Conservation (phyloP, 2,888 invertebrate genomes). For the Tineola bisselliella region DNA sequence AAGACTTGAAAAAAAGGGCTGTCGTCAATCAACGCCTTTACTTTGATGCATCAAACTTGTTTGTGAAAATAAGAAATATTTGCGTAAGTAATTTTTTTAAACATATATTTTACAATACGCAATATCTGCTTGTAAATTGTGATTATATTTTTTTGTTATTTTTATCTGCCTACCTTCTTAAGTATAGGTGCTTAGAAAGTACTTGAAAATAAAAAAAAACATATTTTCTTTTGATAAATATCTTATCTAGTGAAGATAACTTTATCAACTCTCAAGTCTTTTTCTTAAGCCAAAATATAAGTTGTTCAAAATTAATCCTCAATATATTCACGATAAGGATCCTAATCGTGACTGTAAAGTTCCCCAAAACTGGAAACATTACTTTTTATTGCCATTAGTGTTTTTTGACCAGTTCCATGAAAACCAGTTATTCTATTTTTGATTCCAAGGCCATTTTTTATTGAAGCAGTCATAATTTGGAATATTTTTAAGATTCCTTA, state of each 20-base stretch:
- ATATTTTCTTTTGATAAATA: neutral
- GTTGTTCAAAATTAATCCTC: too few relatives aligned
- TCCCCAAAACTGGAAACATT: neutral
- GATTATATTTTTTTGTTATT: too few relatives aligned
- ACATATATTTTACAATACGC: too few relatives aligned
- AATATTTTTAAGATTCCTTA: neutral
- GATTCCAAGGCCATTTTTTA: neutral
- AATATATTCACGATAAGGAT: too few relatives aligned
- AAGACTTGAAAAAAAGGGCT: constrained; percentile 64
- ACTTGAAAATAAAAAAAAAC: neutral
- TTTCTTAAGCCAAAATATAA: too few relatives aligned
- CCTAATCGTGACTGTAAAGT: too few relatives aligned
- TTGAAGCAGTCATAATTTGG: neutral
- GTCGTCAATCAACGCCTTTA: constrained; percentile 70
- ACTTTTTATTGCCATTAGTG: neutral
- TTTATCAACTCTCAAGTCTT: too few relatives aligned
- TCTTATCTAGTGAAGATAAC: too few relatives aligned
- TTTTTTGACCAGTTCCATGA: neutral
- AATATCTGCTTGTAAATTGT: too few relatives aligned
- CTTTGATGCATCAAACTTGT: constrained; percentile 71
- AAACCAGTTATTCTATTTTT: neutral
- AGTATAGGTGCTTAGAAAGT: too few relatives aligned
- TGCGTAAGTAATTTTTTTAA: constrained; percentile 51
- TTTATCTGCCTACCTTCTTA: neutral
- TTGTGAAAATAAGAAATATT: constrained; percentile 70